phyloP scores from a whole-genome alignment of 2,888 invertebrate species.

The Myopa testacea region DNA sequence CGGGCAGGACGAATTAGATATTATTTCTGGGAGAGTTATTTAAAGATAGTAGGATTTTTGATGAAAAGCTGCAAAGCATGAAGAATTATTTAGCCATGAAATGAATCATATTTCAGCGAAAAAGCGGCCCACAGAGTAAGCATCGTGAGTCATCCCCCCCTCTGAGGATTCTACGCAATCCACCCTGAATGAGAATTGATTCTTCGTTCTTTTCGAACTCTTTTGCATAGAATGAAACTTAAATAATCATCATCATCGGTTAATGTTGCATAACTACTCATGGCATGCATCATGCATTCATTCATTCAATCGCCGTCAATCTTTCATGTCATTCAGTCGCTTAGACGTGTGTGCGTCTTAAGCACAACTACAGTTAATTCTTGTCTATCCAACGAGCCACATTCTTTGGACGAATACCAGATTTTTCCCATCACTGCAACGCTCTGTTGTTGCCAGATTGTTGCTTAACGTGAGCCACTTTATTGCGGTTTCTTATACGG shows the following conservation, averaged over 20 bases:
- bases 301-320: slow-evolving; percentile 18
- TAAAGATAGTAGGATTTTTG: slow-evolving; percentile 34
- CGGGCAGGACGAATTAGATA: not conserved
- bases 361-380: slow-evolving; percentile 8
- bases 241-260: no score
- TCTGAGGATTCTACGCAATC: no score
- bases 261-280: no score
- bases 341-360: slow-evolving; percentile 12
- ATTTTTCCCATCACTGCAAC: slow-evolving; percentile 26
- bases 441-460: slow-evolving; percentile 22
- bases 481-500: slow-evolving; percentile 16
- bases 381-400: not conserved
- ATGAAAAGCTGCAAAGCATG: slow-evolving; percentile 26
- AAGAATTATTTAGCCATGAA: not conserved
- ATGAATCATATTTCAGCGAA: not conserved
- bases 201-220: no score
- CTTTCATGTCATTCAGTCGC: not conserved
- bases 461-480: slow-evolving; percentile 27
- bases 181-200: no score
- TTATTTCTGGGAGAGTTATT: not conserved
- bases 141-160: not conserved
- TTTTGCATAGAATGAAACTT: no score
- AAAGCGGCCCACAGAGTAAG: not conserved
- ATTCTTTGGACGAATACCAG: slow-evolving; percentile 17
- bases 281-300: not conserved